Evolutionary conservation across 2,888 invertebrate genomes (phyloP).

Genomic region (Prionchulus punctatus): DNA sequence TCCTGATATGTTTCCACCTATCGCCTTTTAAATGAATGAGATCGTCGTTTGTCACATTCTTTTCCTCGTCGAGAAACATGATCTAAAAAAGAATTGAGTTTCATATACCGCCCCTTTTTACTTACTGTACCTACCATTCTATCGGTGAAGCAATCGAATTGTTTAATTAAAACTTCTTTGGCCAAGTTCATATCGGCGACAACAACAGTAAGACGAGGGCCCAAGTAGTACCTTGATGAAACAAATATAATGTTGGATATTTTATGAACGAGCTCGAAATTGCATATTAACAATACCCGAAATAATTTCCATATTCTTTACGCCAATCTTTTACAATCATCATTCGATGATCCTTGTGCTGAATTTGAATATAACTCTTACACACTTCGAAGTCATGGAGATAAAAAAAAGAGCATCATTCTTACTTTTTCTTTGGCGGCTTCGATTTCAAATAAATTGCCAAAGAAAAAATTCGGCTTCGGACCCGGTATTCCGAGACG

Average conservation of each 20-base stretch:
- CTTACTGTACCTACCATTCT: slow-evolving; percentile 25
- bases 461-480: background rate
- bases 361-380: too few relatives aligned
- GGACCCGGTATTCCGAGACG: background rate
- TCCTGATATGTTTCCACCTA: slow-evolving; percentile 38
- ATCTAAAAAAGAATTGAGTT: too few relatives aligned
- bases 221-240: background rate
- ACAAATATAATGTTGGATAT: background rate
- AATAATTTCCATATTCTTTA: background rate
- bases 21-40: slow-evolving; percentile 30
- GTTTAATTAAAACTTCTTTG: slow-evolving; percentile 31
- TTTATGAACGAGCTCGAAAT: background rate
- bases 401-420: too few relatives aligned
- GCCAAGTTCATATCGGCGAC: slow-evolving; percentile 30
- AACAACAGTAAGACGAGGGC: slow-evolving; percentile 24
- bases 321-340: background rate
- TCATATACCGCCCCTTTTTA: too few relatives aligned
- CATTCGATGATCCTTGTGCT: background rate
- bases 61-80: too few relatives aligned
- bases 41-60: too few relatives aligned
- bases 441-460: too few relatives aligned
- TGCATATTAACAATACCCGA: too few relatives aligned
- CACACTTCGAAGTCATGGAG: too few relatives aligned
- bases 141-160: slow-evolving; percentile 31
- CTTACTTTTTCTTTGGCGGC: too few relatives aligned